Percentiles rank a stretch among this genome's conserved stretches.
phyloP scores from a whole-genome alignment of 64 coral and sea anemone genomes.

The Stylophora pistillata region DNA sequence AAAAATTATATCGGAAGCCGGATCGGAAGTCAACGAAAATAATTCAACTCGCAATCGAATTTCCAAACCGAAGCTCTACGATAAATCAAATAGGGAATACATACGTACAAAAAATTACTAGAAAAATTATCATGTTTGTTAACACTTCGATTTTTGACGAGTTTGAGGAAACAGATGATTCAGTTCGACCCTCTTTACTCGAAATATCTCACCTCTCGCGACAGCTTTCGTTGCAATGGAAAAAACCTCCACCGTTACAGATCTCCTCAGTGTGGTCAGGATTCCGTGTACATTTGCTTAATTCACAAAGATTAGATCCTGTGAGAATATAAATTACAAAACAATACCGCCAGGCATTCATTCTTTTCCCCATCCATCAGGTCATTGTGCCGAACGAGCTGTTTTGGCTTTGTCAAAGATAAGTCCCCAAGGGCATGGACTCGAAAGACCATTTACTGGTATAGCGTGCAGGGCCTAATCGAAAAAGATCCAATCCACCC shows the following conservation, averaged over 20 bases:
- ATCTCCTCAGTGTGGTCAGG: not conserved
- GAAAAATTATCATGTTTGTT: no score
- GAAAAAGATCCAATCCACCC: not conserved
- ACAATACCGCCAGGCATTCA: conserved; percentile 24
- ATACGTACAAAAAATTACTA: no score
- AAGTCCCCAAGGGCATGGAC: not conserved
- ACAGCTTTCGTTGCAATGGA: not conserved
- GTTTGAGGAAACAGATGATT: not conserved
- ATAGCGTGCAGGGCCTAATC: not conserved
- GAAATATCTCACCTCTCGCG: conserved; percentile 9
- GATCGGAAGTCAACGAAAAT: no score
- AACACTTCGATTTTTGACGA: not conserved
- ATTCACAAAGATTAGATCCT: not conserved
- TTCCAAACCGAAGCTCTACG: no score
- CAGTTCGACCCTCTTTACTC: not conserved
- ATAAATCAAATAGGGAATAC: no score
- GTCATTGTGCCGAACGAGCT: not conserved
- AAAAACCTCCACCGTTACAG: conserved; percentile 6
- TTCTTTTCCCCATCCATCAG: conserved; percentile 22
- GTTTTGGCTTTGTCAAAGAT: not conserved
- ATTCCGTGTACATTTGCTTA: not conserved
- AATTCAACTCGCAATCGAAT: no score
- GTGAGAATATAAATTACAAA: conserved; percentile 2
- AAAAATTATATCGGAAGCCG: no score
- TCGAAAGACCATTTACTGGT: not conserved